Conservation (phyloP, 2,888 invertebrate species). For the Epirrita christyi region DNA sequence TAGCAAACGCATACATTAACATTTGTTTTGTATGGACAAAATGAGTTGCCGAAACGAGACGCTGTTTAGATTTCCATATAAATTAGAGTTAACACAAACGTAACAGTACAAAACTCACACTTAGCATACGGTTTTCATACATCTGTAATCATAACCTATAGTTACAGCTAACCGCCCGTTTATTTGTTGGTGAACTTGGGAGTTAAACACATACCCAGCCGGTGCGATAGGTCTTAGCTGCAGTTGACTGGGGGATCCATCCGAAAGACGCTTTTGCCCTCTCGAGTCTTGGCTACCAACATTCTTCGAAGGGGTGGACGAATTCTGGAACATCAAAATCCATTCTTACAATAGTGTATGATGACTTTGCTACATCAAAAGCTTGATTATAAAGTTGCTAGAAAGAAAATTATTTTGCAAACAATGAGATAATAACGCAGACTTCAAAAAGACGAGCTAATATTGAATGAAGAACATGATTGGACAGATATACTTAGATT, state of each 20-base stretch:
- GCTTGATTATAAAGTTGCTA: slow-evolving; percentile 22
- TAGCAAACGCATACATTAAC: too few species aligned
- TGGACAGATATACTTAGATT: neutral
- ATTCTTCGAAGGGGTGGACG: slow-evolving; percentile 66
- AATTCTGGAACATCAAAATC: slow-evolving; percentile 55
- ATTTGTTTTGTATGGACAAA: too few species aligned
- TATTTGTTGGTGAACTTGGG: neutral
- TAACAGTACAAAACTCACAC: too few species aligned
- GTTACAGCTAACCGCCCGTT: too few species aligned
- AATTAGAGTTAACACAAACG: too few species aligned
- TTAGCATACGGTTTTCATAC: too few species aligned
- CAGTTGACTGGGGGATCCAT: slow-evolving; percentile 75
- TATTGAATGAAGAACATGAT: neutral
- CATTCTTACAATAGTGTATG: neutral
- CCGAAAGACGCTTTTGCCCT: slow-evolving; percentile 76
- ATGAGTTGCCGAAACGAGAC: too few species aligned
- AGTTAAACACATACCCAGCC: slow-evolving; percentile 66
- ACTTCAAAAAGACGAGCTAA: slow-evolving; percentile 13
- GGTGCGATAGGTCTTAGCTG: slow-evolving; percentile 78
- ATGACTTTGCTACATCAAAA: neutral
- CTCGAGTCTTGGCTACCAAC: slow-evolving; percentile 62
- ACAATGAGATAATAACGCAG: neutral
- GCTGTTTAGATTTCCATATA: too few species aligned
- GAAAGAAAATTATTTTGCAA: slow-evolving; percentile 21
- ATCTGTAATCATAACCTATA: neutral